Percentiles rank a stretch among this genome's conserved stretches.
Conservation (phyloP, 2,113 vertebrate genomes). For the Halcyon senegalensis region DNA sequence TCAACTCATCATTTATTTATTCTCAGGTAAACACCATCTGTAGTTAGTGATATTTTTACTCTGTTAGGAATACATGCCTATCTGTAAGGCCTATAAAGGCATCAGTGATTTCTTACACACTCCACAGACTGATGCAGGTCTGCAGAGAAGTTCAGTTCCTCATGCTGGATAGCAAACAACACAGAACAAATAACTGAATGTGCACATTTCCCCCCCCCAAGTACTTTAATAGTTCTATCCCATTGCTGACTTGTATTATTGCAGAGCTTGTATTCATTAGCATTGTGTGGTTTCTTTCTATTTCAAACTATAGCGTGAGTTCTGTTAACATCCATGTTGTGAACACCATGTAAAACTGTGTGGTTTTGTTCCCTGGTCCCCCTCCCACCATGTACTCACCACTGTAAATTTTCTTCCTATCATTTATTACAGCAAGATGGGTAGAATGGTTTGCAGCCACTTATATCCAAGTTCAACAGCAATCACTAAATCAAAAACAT, state of each 20-base stretch:
- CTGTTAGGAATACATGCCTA: background rate
- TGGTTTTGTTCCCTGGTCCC: background rate
- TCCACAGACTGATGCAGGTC: background rate
- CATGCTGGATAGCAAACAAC: background rate
- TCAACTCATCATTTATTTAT: slow-evolving; percentile 2
- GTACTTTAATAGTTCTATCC: background rate
- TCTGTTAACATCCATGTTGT: background rate
- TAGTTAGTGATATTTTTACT: background rate
- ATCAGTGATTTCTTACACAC: background rate
- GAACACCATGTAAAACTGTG: background rate
- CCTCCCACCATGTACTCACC: background rate
- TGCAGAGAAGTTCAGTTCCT: background rate
- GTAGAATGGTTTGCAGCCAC: background rate
- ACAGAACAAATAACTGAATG: background rate
- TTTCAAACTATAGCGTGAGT: background rate
- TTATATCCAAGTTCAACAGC: background rate
- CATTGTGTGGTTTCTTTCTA: background rate
- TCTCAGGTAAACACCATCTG: background rate
- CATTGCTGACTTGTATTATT: background rate
- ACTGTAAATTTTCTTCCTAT: background rate
- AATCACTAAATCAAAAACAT: background rate
- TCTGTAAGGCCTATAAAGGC: background rate
- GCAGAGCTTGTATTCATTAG: background rate
- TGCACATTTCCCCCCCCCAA: background rate
- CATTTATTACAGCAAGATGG: background rate